phyloP scores from a whole-genome alignment of 1,140 invertebrate genomes.

The Mya arenaria region DNA sequence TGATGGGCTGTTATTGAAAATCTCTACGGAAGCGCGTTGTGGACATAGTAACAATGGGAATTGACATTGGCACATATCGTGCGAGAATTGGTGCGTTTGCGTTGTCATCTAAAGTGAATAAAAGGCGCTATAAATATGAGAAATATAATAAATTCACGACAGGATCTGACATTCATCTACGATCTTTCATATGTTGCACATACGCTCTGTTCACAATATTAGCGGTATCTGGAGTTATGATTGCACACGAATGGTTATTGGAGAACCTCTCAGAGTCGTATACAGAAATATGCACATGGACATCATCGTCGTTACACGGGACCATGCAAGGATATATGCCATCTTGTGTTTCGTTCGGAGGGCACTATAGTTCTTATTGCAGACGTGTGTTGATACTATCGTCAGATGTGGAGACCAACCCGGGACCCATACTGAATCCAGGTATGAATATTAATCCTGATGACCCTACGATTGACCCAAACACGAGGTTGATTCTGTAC shows the following conservation, averaged over 20 bases:
- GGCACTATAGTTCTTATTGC: neutral
- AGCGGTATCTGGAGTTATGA: neutral
- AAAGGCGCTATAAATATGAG: neutral
- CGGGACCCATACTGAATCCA: neutral
- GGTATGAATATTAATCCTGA: neutral
- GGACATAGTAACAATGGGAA: neutral
- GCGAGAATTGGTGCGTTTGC: slow-evolving; percentile 6
- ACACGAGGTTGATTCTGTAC: slow-evolving; percentile 1
- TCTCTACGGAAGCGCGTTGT: neutral
- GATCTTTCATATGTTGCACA: neutral
- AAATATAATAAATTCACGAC: slow-evolving; percentile 7
- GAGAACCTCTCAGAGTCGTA: slow-evolving; percentile 6
- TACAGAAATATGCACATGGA: slow-evolving; percentile 12
- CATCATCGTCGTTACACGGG: neutral
- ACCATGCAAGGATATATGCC: slow-evolving; percentile 8
- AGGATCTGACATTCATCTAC: slow-evolving; percentile 7
- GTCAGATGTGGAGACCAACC: neutral
- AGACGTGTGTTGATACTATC: neutral
- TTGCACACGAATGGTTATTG: neutral
- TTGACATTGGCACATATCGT: neutral
- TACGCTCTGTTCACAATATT: neutral
- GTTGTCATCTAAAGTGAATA: slow-evolving; percentile 6
- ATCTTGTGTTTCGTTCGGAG: slow-evolving; percentile 2
- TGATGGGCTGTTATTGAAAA: no score
- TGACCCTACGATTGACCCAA: neutral